Evolutionary conservation across 2,113 vertebrate species (phyloP).

Genomic region (Gallinago jamesoni): DNA sequence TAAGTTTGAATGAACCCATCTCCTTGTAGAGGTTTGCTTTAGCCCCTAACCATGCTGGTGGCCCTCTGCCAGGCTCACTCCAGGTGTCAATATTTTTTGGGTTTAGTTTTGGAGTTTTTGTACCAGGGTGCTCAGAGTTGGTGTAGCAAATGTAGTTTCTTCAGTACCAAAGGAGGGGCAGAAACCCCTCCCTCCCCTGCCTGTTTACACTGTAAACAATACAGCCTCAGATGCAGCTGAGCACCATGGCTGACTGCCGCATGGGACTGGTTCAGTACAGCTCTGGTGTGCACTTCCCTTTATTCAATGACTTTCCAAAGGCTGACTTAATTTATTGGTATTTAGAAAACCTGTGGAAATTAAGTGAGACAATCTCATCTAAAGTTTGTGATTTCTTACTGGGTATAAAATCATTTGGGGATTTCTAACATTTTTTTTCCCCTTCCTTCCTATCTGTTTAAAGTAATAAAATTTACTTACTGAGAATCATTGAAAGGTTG

Average conservation of each 20-base stretch:
- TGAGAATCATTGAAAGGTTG: background rate
- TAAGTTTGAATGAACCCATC: background rate
- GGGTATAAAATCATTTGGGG: background rate
- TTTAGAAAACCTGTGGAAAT: no score
- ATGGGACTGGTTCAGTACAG: background rate
- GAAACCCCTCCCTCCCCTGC: background rate
- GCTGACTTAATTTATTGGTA: conserved; percentile 28
- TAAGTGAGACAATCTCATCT: conserved; percentile 7
- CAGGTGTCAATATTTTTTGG: background rate
- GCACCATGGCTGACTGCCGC: background rate
- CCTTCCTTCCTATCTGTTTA: background rate
- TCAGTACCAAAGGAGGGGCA: background rate
- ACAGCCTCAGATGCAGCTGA: background rate
- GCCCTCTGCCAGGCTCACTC: background rate
- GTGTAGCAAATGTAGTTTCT: background rate
- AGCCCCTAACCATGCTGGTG: background rate
- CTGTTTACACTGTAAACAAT: background rate
- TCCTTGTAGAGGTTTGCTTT: background rate
- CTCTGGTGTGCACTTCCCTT: conserved; percentile 20
- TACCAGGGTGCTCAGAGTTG: background rate
- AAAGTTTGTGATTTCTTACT: background rate
- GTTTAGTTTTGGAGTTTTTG: background rate
- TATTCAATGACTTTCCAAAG: conserved; percentile 28
- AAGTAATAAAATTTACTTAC: background rate
- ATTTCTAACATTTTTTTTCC: background rate